These are phyloP conservation scores for Zelostemma sp. DNA, from an alignment of 1,140 invertebrate species.

Conservation along the genomic window DNA sequence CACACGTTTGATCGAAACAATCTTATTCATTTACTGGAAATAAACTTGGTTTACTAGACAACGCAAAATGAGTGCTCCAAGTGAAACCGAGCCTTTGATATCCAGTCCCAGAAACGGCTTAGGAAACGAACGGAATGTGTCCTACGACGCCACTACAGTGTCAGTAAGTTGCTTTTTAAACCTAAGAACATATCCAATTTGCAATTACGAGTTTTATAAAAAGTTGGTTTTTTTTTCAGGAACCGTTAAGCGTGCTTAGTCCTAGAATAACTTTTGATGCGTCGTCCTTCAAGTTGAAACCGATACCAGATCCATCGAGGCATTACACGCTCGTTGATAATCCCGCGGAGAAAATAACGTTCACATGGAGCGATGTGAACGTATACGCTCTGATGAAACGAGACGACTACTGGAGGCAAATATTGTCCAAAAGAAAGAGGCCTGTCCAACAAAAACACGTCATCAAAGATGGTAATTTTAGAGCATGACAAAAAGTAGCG, in stretches of 20 bases:
- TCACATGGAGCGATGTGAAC: slow-evolving; percentile 60
- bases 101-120: not conserved
- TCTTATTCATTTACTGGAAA: too few species aligned
- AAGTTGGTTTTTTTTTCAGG: not conserved
- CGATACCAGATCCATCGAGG: not conserved
- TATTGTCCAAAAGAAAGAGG: slow-evolving; percentile 28
- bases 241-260: not conserved
- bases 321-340: slow-evolving; percentile 3
- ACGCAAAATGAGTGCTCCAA: not conserved
- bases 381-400: slow-evolving; percentile 48
- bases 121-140: not conserved
- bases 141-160: not conserved
- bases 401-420: slow-evolving; percentile 45
- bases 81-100: not conserved
- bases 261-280: not conserved
- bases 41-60: not conserved
- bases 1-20: not conserved
- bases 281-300: not conserved
- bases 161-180: not conserved
- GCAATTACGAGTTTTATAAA: too few species aligned
- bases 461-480: slow-evolving; percentile 51
- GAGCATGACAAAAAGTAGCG: too few species aligned
- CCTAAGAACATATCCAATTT: too few species aligned
- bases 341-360: slow-evolving; percentile 51
- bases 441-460: slow-evolving; percentile 53